Evolutionary conservation across 2,888 invertebrate genomes (phyloP).

Genomic region (Thera britannica): DNA sequence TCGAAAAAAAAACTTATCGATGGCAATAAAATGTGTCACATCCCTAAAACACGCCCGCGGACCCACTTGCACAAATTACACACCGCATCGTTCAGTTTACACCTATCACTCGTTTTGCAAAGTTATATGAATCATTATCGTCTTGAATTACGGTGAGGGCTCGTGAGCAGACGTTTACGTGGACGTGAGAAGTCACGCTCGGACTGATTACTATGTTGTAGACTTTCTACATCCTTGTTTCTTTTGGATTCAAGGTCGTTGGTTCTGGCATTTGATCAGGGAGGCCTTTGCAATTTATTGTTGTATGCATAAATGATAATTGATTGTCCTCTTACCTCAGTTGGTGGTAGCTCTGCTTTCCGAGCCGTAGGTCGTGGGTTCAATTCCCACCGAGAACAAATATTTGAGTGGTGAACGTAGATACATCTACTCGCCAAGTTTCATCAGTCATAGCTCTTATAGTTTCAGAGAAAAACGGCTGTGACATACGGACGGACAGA

Average conservation of each 20-base stretch:
- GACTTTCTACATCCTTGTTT: constrained; percentile 24
- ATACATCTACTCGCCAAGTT: too few relatives aligned
- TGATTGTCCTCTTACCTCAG: background rate
- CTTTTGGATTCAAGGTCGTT: background rate
- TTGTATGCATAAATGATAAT: too few relatives aligned
- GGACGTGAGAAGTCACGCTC: constrained; percentile 54
- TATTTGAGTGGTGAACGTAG: too few relatives aligned
- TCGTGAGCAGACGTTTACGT: constrained; percentile 55
- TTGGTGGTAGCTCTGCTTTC: background rate
- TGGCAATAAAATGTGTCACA: constrained; percentile 48
- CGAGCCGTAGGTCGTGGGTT: too few relatives aligned
- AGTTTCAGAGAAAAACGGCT: too few relatives aligned
- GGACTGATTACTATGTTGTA: constrained; percentile 34
- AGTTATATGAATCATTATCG: constrained; percentile 78
- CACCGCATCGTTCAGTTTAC: constrained; percentile 70
- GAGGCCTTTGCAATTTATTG: background rate
- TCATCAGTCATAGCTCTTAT: too few relatives aligned
- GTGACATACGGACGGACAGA: too few relatives aligned
- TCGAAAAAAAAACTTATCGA: constrained; percentile 15
- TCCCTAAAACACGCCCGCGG: constrained; percentile 63
- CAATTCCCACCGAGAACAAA: too few relatives aligned
- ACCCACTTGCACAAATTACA: constrained; percentile 67
- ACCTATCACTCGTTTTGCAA: constrained; percentile 74
- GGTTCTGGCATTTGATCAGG: too few relatives aligned
- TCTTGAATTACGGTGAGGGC: constrained; percentile 67